Base-by-base conservation (phyloP, 92 coral and sea anemone species). In the Anthopleura xanthogrammica region DNA sequence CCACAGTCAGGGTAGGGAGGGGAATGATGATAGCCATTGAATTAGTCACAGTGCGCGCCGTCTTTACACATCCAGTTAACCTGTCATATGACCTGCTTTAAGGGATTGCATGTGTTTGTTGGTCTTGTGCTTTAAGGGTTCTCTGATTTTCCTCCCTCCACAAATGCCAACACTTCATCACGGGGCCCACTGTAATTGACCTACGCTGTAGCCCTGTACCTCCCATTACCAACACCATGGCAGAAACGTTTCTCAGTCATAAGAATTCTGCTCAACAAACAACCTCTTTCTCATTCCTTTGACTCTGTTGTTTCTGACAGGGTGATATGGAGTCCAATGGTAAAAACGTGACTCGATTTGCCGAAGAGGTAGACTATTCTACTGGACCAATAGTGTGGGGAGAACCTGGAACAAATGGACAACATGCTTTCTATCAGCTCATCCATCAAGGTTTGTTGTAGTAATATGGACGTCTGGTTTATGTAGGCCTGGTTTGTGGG, bases 311-410 rank as follows among this genome's bases (percentile, higher is more conserved):
- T 5, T 19, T 22, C 10, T 60, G 50, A 40, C 40, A 95, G 98
- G 98, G 98, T 80, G 98, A 95, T 84, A 95, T 95, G 98, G 98
- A 95, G 83, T 95, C 98, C 12, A 95, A 95, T 83, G 98, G 98
- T 36, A 95, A 95, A 71, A 92, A 80, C 36, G 91, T 91, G 43
- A 92, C 93, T 7, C 91, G 98, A 41, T 79, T 71, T 78, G 98
- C 93, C 41, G 89, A 87, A 52, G 86, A 85, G 23, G 98, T 95
- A 16, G 92, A 93, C 65, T 95, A 93, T 81, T 90, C 98, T 52
- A 93, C 98, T 54, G 98, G 98, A 22, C 98, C 98, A 4, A 90
- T 95, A 42, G 98, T 95, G 4, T 95, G 98, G 98, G 98, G 98
- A 73, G 98, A 95, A 78, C 98, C 98, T 86, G 98, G 98, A 8